A percentile compares a stretch with the other conserved stretches of the same genome.
Conservation (phyloP, 2,888 invertebrate genomes). For the Gortyna flavago region DNA sequence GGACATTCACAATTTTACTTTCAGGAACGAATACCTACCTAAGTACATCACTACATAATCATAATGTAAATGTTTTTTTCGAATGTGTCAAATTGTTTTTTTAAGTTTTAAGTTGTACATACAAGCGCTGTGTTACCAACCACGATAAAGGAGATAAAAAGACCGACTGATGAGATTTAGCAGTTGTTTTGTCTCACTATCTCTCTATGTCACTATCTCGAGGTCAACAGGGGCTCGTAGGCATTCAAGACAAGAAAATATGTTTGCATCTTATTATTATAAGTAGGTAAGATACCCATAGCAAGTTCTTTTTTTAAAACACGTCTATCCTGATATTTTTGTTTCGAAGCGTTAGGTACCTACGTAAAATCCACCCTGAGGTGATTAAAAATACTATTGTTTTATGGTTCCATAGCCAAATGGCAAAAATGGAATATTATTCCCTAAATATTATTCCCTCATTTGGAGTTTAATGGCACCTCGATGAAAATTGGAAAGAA, state of each 20-base stretch:
- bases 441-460: background rate
- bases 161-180: conserved; percentile 56
- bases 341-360: conserved; percentile 14
- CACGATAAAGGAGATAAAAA: conserved; percentile 73
- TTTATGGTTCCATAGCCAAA: background rate
- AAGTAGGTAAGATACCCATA: background rate
- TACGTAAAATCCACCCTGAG: background rate
- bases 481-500: background rate
- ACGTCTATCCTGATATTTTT: conserved; percentile 17
- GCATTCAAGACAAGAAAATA: conserved; percentile 45
- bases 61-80: too few relatives aligned
- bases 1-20: background rate
- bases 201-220: conserved; percentile 71
- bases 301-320: background rate
- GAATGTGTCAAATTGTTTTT: conserved; percentile 19
- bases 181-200: conserved; percentile 71
- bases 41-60: too few relatives aligned
- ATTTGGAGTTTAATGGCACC: too few relatives aligned
- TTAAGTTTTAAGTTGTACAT: too few relatives aligned
- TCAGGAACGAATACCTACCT: background rate
- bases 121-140: conserved; percentile 61
- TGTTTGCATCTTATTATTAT: conserved; percentile 6
- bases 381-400: background rate
- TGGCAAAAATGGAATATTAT: background rate
- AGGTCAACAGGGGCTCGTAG: conserved; percentile 71